Percentiles rank a stretch among this genome's conserved stretches.
Conservation (phyloP, 1,140 invertebrate genomes). For the Lasioglossum albipes region DNA sequence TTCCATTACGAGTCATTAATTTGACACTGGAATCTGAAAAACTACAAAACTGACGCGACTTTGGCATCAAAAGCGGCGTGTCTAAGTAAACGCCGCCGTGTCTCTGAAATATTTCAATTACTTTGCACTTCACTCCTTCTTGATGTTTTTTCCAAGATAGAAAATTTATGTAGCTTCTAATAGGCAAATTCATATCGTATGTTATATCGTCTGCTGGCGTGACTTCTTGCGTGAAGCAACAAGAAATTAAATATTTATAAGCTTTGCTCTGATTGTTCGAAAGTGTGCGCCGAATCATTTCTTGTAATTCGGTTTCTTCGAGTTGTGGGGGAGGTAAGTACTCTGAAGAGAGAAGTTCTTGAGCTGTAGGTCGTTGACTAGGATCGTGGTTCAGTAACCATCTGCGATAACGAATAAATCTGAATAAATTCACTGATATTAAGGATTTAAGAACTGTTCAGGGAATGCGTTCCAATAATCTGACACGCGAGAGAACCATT, state of each 20-base stretch:
- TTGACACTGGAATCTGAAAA: slow-evolving; percentile 84
- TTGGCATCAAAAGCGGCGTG: slow-evolving; percentile 89
- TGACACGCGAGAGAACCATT: too few relatives aligned
- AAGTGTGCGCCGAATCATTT: slow-evolving; percentile 88
- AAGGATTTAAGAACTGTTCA: too few relatives aligned
- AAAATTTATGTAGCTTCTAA: slow-evolving; percentile 68
- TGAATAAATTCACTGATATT: not conserved
- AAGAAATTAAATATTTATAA: slow-evolving; percentile 88
- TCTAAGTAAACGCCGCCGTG: slow-evolving; percentile 88
- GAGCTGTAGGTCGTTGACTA: slow-evolving; percentile 88
- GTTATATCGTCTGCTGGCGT: slow-evolving; percentile 86
- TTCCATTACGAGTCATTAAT: slow-evolving; percentile 92
- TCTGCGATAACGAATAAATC: slow-evolving; percentile 66
- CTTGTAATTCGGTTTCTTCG: slow-evolving; percentile 89
- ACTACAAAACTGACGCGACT: slow-evolving; percentile 81
- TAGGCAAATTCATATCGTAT: slow-evolving; percentile 85
- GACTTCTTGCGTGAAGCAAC: slow-evolving; percentile 85
- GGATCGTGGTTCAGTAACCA: slow-evolving; percentile 94
- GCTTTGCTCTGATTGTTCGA: slow-evolving; percentile 89
- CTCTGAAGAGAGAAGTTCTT: slow-evolving; percentile 90
- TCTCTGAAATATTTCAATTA: slow-evolving; percentile 85
- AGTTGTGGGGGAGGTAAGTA: slow-evolving; percentile 88
- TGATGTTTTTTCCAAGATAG: slow-evolving; percentile 59
- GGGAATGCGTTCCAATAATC: not conserved
- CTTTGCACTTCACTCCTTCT: slow-evolving; percentile 75